Evolutionary conservation across 2,797 vertebrate species (phyloP).

Genomic region (Borostomias antarcticus): DNA sequence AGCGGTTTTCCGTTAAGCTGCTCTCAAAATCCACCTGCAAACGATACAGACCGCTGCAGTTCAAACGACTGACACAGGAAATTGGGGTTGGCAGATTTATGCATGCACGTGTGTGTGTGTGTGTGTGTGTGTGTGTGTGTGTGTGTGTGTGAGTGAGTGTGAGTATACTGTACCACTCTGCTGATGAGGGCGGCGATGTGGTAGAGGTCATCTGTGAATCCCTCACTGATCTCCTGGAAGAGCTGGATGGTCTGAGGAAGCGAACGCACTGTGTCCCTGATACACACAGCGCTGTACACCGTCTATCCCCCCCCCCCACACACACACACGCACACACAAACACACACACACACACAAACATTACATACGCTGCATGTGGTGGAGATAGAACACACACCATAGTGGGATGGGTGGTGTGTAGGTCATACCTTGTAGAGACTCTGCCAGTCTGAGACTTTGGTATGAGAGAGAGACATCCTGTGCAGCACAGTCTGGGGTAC

Average conservation of each 20-base stretch:
- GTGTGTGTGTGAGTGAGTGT: constrained; percentile 33
- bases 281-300: constrained; percentile 86
- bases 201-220: constrained; percentile 88
- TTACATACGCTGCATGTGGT: neutral
- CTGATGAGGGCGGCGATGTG: constrained; percentile 87
- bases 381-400: neutral
- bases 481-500: constrained; percentile 83
- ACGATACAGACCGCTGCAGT: constrained; percentile 22
- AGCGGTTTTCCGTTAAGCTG: constrained; percentile 85
- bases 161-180: constrained; percentile 79
- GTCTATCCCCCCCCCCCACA: constrained; percentile 70
- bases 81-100: neutral
- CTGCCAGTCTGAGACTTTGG: constrained; percentile 92
- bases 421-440: constrained; percentile 87
- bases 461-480: constrained; percentile 89
- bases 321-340: constrained; percentile 13
- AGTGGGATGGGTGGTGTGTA: neutral
- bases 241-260: constrained; percentile 87
- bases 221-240: constrained; percentile 84
- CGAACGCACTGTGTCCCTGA: constrained; percentile 86
- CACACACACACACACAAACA: constrained; percentile 7
- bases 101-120: neutral
- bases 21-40: constrained; percentile 91
- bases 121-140: constrained; percentile 7
- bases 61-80: neutral